Evolutionary conservation across 2,113 vertebrate genomes (phyloP), one percentile per base, ranked within the genome.

Genomic region (Poecilia latipinna): DNA sequence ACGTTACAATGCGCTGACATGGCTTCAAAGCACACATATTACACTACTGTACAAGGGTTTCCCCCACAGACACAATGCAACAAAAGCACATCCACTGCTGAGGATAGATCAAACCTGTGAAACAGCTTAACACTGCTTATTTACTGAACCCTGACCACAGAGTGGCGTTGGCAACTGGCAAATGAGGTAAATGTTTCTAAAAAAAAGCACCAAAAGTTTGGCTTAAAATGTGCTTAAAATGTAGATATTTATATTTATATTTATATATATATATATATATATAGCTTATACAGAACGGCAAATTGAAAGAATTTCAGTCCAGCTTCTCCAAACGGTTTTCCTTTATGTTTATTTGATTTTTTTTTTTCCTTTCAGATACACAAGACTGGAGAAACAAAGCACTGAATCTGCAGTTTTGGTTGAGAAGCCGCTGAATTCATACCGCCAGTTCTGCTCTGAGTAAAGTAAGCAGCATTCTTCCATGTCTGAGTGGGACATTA

Each of bases 31-130:
- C 90, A 92, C 87, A 93, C 78, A 90, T 84, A 90, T 86, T 90
- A 93, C 90, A 93, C 89, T 91, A 92, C 91, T 93, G 90, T 93
- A 93, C 92, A 93, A 79, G 89, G 90, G 91, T 92, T 91, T 88
- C 79, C 86, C 90, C 51, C 51, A 57, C 51, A 89, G 90, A 91
- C 89, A 82, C 80, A 28, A 91, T 89, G 91, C 89, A 91, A 84
- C 83, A 78, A 81, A 79, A 86, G 66, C 90, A 88, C 86, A 86
- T 78, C 79, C 76, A 87, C 88, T 75, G 76, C 83, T 68, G 85
- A 89, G 89, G 84, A 79, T 69, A 60, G 73, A 75, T 87, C 79
- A 78, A 77, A 82, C 80, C 87, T 90, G 84, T 60, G 84, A 86
- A 87, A 86, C 86, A 89, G 88, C 70, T 82, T 67, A 81, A 86